phyloP scores from a whole-genome alignment of 2,888 invertebrate genomes.

The Xylocampa areola region DNA sequence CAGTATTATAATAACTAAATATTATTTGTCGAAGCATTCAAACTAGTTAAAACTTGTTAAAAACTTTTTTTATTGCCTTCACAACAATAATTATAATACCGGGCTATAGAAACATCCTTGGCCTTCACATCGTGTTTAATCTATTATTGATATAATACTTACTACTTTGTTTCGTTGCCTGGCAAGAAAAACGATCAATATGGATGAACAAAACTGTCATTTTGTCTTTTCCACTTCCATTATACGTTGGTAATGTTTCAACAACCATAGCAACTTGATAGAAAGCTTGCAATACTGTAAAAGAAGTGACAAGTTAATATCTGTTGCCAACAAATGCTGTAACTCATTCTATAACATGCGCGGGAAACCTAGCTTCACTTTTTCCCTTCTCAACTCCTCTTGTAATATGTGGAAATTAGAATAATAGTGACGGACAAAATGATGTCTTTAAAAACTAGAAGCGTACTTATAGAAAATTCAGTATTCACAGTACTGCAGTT shows the following conservation, averaged over 20 bases:
- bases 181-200: too few relatives aligned
- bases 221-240: too few relatives aligned
- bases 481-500: background rate
- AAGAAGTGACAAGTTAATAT: constrained; percentile 52
- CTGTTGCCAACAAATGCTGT: constrained; percentile 24
- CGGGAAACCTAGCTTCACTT: constrained; percentile 37
- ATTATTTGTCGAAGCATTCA: background rate
- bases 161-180: background rate
- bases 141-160: constrained; percentile 1
- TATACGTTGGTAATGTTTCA: constrained; percentile 24
- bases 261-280: constrained; percentile 16
- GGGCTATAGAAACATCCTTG: constrained; percentile 39
- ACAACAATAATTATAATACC: constrained; percentile 22
- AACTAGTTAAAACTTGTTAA: constrained; percentile 40
- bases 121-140: constrained; percentile 22
- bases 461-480: background rate
- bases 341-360: constrained; percentile 26
- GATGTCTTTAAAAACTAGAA: background rate
- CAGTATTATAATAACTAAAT: constrained; percentile 13
- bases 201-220: too few relatives aligned
- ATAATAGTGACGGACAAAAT: constrained; percentile 2
- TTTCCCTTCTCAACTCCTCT: constrained; percentile 18
- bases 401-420: background rate
- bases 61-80: constrained; percentile 13
- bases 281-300: constrained; percentile 20